Conservation (phyloP, 2,113 vertebrate species). For the Gila orcuttii region DNA sequence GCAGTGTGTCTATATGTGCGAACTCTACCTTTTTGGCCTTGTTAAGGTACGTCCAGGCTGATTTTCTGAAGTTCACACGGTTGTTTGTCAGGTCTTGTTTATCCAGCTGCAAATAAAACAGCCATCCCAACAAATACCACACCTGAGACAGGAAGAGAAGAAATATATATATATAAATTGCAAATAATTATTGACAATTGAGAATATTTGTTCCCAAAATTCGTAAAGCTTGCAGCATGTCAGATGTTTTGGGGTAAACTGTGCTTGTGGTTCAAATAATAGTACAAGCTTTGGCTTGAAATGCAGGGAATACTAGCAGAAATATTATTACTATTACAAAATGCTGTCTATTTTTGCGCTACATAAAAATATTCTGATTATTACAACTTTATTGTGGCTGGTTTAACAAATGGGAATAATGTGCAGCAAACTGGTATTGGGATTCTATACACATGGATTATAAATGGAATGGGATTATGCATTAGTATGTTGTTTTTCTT, state of each 20-base stretch:
- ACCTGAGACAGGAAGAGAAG: constrained; percentile 72
- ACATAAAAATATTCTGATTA: background rate
- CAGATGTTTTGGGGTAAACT: background rate
- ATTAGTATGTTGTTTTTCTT: background rate
- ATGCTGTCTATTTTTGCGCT: background rate
- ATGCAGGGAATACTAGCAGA: background rate
- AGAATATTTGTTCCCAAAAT: too few relatives aligned
- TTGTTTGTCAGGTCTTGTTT: constrained; percentile 71
- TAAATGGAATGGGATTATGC: background rate
- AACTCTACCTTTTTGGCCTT: constrained; percentile 75
- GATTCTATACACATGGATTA: background rate
- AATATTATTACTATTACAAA: background rate
- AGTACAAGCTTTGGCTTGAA: background rate
- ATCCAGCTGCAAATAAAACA: constrained; percentile 75
- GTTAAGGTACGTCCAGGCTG: constrained; percentile 73
- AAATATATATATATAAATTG: background rate
- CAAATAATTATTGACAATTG: too few relatives aligned
- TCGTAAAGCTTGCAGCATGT: background rate
- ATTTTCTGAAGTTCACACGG: constrained; percentile 69
- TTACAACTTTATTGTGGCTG: background rate
- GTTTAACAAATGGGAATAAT: background rate
- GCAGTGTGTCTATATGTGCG: background rate
- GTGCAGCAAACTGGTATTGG: background rate
- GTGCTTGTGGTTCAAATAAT: background rate
- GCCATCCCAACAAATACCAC: constrained; percentile 79